A percentile compares a stretch with the other conserved stretches of the same genome.
Conservation (phyloP, 2,113 vertebrate species). For the Brachypodius melanocephalos region DNA sequence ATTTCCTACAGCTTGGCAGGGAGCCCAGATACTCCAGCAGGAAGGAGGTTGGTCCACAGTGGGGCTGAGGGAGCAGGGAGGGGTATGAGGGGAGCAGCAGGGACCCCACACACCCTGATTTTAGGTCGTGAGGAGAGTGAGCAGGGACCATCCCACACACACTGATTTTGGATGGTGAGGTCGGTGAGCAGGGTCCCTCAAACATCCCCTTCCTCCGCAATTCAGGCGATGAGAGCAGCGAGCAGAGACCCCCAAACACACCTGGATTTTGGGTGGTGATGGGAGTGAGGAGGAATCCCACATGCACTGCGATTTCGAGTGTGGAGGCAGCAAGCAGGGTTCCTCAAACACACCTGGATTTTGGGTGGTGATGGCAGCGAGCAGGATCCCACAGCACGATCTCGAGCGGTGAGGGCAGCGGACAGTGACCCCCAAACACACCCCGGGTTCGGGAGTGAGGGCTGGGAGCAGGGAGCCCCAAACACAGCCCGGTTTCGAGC, state of each 20-base stretch:
- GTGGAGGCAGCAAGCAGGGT: no score
- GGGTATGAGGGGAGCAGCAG: not conserved
- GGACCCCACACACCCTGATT: not conserved
- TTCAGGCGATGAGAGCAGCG: not conserved
- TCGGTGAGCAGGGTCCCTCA: no score
- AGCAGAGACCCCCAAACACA: no score
- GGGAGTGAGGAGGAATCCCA: no score
- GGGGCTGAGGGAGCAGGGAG: not conserved
- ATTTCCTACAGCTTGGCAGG: not conserved
- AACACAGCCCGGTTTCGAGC: fast-evolving
- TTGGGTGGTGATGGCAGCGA: not conserved
- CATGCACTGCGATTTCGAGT: fast-evolving
- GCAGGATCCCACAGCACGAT: fast-evolving
- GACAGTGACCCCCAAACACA: not conserved
- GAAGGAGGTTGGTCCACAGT: not conserved
- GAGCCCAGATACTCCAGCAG: not conserved
- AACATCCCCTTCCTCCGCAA: not conserved
- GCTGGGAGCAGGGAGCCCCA: fast-evolving
- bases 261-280: not conserved
- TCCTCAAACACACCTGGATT: no score
- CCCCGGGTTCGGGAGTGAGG: not conserved
- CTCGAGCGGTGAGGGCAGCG: no score
- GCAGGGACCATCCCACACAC: not conserved
- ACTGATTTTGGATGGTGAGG: not conserved
- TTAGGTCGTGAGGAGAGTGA: not conserved